Conservation (phyloP, 2,888 invertebrate genomes). For the Nymphalis c-album region DNA sequence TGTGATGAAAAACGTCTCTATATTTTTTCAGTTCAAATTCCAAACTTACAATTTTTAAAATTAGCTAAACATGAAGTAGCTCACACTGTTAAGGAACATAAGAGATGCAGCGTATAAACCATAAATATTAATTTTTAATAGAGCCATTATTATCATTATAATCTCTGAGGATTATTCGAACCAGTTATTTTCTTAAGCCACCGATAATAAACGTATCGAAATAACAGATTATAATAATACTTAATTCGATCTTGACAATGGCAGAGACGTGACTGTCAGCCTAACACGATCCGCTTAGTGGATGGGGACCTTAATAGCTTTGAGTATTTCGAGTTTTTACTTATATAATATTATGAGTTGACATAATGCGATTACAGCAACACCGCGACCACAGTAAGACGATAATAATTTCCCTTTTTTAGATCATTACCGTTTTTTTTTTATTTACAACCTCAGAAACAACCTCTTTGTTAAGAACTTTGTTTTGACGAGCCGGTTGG, state of each 20-base stretch:
- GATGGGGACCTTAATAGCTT: constrained; percentile 14
- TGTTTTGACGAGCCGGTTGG: too few relatives aligned
- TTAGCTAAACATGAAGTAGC: too few relatives aligned
- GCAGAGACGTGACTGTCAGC: constrained; percentile 58
- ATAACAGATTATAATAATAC: constrained; percentile 65
- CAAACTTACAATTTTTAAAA: too few relatives aligned
- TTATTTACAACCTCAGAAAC: too few relatives aligned
- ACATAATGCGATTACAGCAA: constrained; percentile 22
- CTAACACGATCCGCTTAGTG: constrained; percentile 42
- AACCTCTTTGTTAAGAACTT: too few relatives aligned
- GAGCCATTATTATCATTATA: constrained; percentile 20
- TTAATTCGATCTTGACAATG: constrained; percentile 67
- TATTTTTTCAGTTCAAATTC: too few relatives aligned
- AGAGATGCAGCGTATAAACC: too few relatives aligned
- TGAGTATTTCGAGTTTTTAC: constrained; percentile 7
- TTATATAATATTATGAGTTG: constrained; percentile 11
- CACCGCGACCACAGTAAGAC: constrained; percentile 8
- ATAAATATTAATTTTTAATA: constrained; percentile 16
- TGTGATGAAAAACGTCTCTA: too few relatives aligned
- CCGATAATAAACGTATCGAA: constrained; percentile 51
- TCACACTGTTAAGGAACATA: too few relatives aligned
- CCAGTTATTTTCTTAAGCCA: constrained; percentile 4
- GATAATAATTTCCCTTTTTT: constrained; percentile 2
- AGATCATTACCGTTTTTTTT: too few relatives aligned
- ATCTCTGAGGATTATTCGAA: constrained; percentile 24